Conservation (phyloP, 2,797 vertebrate species). For the Oreortyx pictus region DNA sequence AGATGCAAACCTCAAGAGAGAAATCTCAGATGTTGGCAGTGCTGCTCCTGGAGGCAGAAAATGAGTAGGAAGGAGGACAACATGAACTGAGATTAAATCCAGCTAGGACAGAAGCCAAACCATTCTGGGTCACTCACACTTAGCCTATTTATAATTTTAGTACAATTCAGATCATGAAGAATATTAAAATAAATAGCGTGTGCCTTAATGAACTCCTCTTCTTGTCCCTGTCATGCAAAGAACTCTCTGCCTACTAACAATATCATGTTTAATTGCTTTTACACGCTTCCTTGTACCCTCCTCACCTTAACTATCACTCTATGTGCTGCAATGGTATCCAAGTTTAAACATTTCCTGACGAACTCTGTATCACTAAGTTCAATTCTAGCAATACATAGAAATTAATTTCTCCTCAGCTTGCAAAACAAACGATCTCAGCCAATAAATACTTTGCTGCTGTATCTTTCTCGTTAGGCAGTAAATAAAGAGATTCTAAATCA, state of each 20-base stretch:
- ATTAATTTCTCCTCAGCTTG: not conserved
- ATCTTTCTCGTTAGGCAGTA: not conserved
- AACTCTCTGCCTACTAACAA: conserved; percentile 29
- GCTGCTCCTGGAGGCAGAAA: conserved; percentile 33
- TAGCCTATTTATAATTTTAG: conserved; percentile 64
- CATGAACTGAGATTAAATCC: conserved; percentile 18
- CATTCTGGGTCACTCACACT: conserved; percentile 63
- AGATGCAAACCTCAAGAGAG: not conserved
- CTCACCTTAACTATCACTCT: not conserved
- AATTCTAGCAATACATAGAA: not conserved
- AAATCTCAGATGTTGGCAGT: not conserved
- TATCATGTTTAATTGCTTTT: conserved; percentile 3
- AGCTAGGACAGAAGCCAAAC: conserved; percentile 55
- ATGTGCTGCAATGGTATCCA: not conserved
- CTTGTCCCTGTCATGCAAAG: conserved; percentile 19
- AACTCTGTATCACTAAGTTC: not conserved
- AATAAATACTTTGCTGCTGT: not conserved
- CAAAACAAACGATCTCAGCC: not conserved
- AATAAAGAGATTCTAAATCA: conserved; percentile 10
- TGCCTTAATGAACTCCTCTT: conserved; percentile 42
- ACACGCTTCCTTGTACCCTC: not conserved
- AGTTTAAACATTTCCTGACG: not conserved
- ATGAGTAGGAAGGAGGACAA: conserved; percentile 64
- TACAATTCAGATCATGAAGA: conserved; percentile 24
- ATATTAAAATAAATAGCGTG: conserved; percentile 49